Percentiles rank a stretch among this genome's conserved stretches.
Conservation (phyloP, 2,888 invertebrate species). For the Ecliptopera silaceata region DNA sequence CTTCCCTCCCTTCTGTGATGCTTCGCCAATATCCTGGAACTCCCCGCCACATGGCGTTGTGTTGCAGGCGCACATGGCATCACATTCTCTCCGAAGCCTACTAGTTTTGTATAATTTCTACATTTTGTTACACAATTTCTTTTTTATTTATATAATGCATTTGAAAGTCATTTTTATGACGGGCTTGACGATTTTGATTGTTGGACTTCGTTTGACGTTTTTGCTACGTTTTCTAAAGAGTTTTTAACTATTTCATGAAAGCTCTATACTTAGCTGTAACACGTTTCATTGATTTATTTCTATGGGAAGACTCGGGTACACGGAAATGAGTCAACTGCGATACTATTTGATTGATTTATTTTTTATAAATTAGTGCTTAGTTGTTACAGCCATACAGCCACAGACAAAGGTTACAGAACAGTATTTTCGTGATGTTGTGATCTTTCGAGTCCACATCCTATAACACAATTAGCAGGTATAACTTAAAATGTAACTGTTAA, state of each 20-base stretch:
- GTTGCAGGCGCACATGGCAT: conserved; percentile 32
- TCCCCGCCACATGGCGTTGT: conserved; percentile 5
- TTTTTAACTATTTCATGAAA: not conserved
- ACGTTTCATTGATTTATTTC: too few species aligned
- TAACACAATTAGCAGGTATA: too few species aligned
- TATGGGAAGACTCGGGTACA: too few species aligned
- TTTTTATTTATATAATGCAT: conserved; percentile 11
- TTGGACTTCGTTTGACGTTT: too few species aligned
- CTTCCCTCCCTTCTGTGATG: conserved; percentile 2
- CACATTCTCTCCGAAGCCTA: conserved; percentile 35
- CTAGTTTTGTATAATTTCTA: conserved; percentile 19
- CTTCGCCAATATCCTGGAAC: not conserved
- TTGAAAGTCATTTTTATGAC: not conserved
- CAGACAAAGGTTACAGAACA: too few species aligned
- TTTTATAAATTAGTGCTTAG: too few species aligned
- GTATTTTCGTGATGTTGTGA: too few species aligned
- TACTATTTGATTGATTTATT: too few species aligned
- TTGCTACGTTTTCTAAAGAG: not conserved
- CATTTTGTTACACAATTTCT: conserved; percentile 8
- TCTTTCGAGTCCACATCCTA: too few species aligned
- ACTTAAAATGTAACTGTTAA: not conserved
- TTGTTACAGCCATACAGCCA: too few species aligned
- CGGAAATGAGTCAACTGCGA: too few species aligned
- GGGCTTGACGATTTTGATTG: not conserved
- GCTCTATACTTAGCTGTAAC: too few species aligned